These are phyloP conservation scores for Ceriagrion tenellum DNA, from an alignment of 2,888 invertebrate species.

Conservation along the genomic window DNA sequence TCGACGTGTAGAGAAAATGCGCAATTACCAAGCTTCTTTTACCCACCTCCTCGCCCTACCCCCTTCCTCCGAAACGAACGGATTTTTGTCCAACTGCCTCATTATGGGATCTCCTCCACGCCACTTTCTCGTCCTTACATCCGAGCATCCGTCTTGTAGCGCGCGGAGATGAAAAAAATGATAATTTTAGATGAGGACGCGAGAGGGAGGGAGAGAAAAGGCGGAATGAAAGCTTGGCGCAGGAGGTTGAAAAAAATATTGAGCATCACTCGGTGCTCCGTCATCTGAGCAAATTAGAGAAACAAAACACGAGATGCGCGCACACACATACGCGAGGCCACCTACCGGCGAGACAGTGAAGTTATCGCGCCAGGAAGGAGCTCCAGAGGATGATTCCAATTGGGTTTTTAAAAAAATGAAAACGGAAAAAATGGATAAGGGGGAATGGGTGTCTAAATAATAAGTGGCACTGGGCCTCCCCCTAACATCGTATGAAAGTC, in stretches of 20 bases:
- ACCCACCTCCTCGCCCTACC: background rate
- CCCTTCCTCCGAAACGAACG: background rate
- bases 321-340: background rate
- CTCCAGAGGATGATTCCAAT: constrained; percentile 1
- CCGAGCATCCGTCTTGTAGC: constrained; percentile 55
- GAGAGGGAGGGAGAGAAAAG: background rate
- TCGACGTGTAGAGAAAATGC: constrained; percentile 6
- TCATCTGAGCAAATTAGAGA: constrained; percentile 63
- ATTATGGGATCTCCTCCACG: constrained; percentile 39
- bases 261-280: constrained; percentile 47
- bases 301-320: background rate
- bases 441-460: background rate
- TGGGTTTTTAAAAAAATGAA: background rate
- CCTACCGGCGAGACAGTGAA: constrained; percentile 12
- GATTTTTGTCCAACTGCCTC: constrained; percentile 41
- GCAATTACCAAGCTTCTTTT: background rate
- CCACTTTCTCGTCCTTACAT: constrained; percentile 67
- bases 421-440: background rate
- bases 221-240: background rate
- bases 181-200: background rate
- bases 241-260: background rate
- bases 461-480: background rate
- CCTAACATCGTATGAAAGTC: background rate
- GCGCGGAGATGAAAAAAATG: constrained; percentile 20
- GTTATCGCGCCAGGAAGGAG: constrained; percentile 9